phyloP scores from a whole-genome alignment of 2,888 invertebrate genomes.

The Caenorhabditis doughertyi region DNA sequence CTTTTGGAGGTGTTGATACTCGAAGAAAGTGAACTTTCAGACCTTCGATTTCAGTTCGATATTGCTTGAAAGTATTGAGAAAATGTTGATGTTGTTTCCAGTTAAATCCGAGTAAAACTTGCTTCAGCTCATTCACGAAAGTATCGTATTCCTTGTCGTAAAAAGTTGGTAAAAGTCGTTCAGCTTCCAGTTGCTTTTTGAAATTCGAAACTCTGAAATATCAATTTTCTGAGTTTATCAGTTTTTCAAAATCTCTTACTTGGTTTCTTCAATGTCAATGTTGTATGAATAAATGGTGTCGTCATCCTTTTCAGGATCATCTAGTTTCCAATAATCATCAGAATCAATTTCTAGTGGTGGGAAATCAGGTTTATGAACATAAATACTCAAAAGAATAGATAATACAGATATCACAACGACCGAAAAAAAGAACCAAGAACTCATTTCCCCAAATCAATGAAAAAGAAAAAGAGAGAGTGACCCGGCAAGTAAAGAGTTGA shows the following conservation, averaged over 20 bases:
- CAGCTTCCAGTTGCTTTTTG: constrained; percentile 39
- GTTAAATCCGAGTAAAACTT: constrained; percentile 69
- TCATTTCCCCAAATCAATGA: constrained; percentile 47
- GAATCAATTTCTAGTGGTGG: constrained; percentile 50
- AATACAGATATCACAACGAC: constrained; percentile 42
- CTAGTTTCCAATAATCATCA: constrained; percentile 58
- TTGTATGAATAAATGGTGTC: constrained; percentile 45
- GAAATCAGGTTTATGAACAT: constrained; percentile 45
- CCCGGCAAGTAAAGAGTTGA: constrained; percentile 27
- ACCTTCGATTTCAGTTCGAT: constrained; percentile 75
- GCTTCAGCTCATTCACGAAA: constrained; percentile 63
- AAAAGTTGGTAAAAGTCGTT: constrained; percentile 17
- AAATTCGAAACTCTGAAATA: constrained; percentile 32
- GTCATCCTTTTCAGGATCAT: constrained; percentile 60
- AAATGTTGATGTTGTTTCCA: constrained; percentile 77
- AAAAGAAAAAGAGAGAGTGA: constrained; percentile 16
- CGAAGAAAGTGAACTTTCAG: constrained; percentile 72
- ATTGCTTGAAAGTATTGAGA: constrained; percentile 77
- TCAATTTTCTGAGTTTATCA: neutral
- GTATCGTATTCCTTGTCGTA: constrained; percentile 18
- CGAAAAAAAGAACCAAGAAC: constrained; percentile 50
- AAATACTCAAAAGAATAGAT: constrained; percentile 53
- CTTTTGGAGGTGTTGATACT: constrained; percentile 64
- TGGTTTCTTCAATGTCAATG: constrained; percentile 36
- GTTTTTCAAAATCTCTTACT: neutral